phyloP scores from a whole-genome alignment of 2,797 vertebrate genomes.

The Melanotaenia boesemani region DNA sequence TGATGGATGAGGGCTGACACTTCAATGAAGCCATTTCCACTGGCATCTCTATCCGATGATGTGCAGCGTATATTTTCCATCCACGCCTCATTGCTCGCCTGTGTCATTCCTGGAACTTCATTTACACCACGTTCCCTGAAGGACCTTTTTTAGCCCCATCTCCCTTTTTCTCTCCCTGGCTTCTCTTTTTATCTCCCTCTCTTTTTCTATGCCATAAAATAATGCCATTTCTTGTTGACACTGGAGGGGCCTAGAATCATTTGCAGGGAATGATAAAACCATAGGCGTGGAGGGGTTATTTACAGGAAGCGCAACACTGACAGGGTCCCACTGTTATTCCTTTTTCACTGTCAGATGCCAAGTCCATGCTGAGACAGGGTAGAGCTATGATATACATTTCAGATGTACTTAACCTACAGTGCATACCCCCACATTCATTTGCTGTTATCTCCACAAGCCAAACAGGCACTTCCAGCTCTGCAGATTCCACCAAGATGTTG shows the following conservation, averaged over 20 bases:
- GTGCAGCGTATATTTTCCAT: constrained; percentile 99
- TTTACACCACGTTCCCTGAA: constrained; percentile 99
- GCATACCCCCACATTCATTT: constrained; percentile 37
- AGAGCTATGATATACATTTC: constrained; percentile 62
- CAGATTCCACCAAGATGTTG: constrained; percentile 45
- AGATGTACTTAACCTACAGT: constrained; percentile 40
- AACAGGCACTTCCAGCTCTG: constrained; percentile 37
- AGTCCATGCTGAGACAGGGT: constrained; percentile 63
- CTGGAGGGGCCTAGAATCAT: constrained; percentile 93
- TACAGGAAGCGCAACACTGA: constrained; percentile 78
- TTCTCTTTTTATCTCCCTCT: constrained; percentile 54
- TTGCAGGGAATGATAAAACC: constrained; percentile 82
- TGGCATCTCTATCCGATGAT: constrained; percentile 99
- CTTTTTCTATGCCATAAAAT: constrained; percentile 89
- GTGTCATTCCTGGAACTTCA: constrained; percentile 99
- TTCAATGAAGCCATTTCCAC: constrained; percentile 99
- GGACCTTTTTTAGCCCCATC: constrained; percentile 88
- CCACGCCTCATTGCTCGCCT: constrained; percentile 99
- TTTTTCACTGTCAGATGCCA: constrained; percentile 70
- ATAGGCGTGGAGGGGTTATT: constrained; percentile 83
- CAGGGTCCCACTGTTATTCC: constrained; percentile 71
- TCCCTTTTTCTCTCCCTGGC: constrained; percentile 70
- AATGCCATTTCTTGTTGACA: constrained; percentile 87
- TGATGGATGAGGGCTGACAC: constrained; percentile 99
- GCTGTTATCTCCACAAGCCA: constrained; percentile 48